Evolutionary conservation across 2,888 invertebrate species (phyloP), one percentile per base, ranked within the genome.

Genomic region (Diplazon laetatorius): DNA sequence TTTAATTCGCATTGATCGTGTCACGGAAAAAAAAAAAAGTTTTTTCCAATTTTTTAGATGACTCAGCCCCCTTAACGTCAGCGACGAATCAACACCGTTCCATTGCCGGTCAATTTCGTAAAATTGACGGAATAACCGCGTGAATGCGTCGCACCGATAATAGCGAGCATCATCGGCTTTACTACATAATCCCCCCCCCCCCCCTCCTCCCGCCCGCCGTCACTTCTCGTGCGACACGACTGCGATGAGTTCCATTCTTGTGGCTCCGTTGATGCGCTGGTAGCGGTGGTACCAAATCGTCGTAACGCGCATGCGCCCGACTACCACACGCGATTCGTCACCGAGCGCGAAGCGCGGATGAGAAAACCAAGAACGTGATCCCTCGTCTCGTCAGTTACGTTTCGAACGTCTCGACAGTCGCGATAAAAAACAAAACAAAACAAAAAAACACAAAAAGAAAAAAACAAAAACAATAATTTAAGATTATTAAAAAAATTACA

Each of bases 371-470:
- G 72, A 68, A 44, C 78, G 66, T 55, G 70, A 78, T 66, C 65
- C 18, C n/a, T n/a, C 20, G 55, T 68, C 76, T 60, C 60, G 80
- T 75, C 81, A 82, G 81, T 82, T 70, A 70, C 78, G 73, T 66
- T 71, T 42, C 55, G 44, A 59, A 52, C 74, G 66, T 63, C 39
- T 39, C 52, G 57, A 72, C 37, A 44, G 59, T 14, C 39, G 57
- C 73, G 60, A 55, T 6, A 48, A 44, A n/a, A n/a, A n/a, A n/a
- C n/a, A 52, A 44, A 6, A 6, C 12, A 1, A 20, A n/a, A 30
- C 37, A 8, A 0, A 12, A 30, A 50, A 48, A 30, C 30, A 6
- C 35, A 42, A 46, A 46, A 37, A 59, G 12, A 46, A 57, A 16
- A 44, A 16, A 10, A 20, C 14, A 12, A 25, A 0, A 62, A 25